Base-by-base conservation (phyloP, 2,888 invertebrate species). In the Ellobium chinense region DNA sequence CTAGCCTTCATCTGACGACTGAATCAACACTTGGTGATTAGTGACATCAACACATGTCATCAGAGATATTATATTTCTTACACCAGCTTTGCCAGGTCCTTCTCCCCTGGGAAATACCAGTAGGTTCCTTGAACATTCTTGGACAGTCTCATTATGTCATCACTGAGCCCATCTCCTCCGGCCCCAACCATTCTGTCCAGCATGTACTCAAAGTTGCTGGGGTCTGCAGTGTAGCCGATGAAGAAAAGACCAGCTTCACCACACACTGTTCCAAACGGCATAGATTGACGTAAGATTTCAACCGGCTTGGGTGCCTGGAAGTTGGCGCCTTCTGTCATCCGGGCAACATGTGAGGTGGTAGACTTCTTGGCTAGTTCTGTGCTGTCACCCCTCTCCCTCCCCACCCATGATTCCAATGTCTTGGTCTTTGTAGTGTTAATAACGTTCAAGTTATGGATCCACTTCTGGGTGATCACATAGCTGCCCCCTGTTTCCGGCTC, bases 401-500 rank as follows among this genome's bases (percentile, higher is more conserved):
- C 93, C 2, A 93, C 89, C 86, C 89, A 91, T n/a, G 86, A 83
- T 81, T 92, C 92, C 86, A 90, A 72, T 7, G 82, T 88, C 68
- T 88, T 88, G 65, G 89, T 92, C 87, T 89, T 91, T 70, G 89
- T 87, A 29, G 69, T 83, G 31, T 79, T 77, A 69, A 92, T 91
- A 18, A 89, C 60, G 18, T 90, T 83, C 66, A 91, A 78, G 54
- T 91, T 81, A 85, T 93, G 93, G 31, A 92, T 85, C 93, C 93
- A 93, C 81, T 91, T 92, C 84, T 93, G 93, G 12, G 93, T 93
- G 72, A 93, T 91, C 83, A 91, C 91, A 88, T 92, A 93, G 79
- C 92, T 93, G 14, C 92, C 92, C 3, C 93, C 93, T 9, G 92
- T 92, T 27, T 86, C 87, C 73, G 87, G 87, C 65, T 92, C 90